These are phyloP conservation scores for Subacronicta megacephala DNA, from an alignment of 2,888 invertebrate genomes.

Conservation along the genomic window DNA sequence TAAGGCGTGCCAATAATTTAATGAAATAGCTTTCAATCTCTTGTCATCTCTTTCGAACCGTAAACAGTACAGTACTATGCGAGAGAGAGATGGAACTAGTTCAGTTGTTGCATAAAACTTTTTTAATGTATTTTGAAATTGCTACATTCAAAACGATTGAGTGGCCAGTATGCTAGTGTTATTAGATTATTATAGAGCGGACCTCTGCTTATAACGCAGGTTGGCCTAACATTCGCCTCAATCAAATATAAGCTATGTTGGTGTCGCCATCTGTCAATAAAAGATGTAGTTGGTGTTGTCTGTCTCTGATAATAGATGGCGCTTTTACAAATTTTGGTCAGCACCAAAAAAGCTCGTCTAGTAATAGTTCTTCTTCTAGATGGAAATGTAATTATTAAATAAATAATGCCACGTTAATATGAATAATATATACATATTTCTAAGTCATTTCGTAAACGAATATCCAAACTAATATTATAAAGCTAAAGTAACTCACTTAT, in stretches of 20 bases:
- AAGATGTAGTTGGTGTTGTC: slow-evolving; percentile 46
- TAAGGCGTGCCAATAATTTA: no score
- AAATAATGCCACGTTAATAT: slow-evolving; percentile 34
- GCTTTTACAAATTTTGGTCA: slow-evolving; percentile 26
- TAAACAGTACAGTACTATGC: no score
- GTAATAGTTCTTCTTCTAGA: slow-evolving; percentile 26
- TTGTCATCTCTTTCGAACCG: no score
- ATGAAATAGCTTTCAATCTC: neutral
- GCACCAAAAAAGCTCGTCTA: slow-evolving; percentile 21
- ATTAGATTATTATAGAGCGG: neutral
- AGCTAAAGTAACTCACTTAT: no score
- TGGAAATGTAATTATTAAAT: slow-evolving; percentile 28
- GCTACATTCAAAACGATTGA: neutral
- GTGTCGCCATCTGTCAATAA: slow-evolving; percentile 40
- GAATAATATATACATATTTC: slow-evolving; percentile 41
- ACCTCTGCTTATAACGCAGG: neutral
- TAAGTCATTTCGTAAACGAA: slow-evolving; percentile 53
- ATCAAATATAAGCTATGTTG: slow-evolving; percentile 24
- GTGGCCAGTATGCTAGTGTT: neutral
- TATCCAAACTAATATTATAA: no score
- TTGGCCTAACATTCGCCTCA: slow-evolving; percentile 28
- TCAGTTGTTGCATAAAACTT: no score
- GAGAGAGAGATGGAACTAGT: no score
- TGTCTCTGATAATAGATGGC: slow-evolving; percentile 39
- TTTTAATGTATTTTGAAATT: no score